Base-by-base conservation (phyloP, 92 coral and sea anemone genomes). In the Plumapathes pennacea region DNA sequence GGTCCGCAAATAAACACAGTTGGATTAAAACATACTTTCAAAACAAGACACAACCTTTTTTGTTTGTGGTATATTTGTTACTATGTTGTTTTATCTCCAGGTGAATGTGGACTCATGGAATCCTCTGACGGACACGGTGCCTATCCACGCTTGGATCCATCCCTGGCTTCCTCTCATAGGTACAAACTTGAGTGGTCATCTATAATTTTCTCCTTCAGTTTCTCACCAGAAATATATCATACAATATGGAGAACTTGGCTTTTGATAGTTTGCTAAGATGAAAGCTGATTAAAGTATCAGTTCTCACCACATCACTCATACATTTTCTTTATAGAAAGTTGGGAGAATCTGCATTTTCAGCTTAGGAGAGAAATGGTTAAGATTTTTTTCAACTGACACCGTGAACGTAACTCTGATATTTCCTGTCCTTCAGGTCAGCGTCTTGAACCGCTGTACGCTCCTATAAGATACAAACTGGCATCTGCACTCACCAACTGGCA, bases 401-500 rank as follows among this genome's bases (percentile, higher is more conserved):
- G n/a, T n/a, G 12, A 23, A 24, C 11, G 12, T 34, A 37, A 20
- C 3, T 24, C 14, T 4, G 9, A 3, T 24, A 36, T 39, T 40
- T 17, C 6, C 20, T 10, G 12, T 24, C 34, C 36, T 46, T 8
- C 32, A 92, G 98, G 89, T 20, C 77, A 64, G 19, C 80, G 69
- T 28, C 83, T 92, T 51, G 98, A 92, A 48, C 84, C 88, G 10
- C 64, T 92, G 48, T 92, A 78, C 57, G 85, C 85, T 21, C 98
- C 98, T 62, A 88, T 92, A 57, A 84, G 98, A 14, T 89, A 78
- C 28, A 92, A 92, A 67, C 79, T 92, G 12, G 72, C 86, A 10
- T 57, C 96, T 25, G 98, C 98, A 6, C 86, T 92, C 40, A 92
- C 96, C 10, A 92, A 84, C 87, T 92, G 98, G 98, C 98, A 92